Percentiles rank a stretch among this genome's conserved stretches.
Evolutionary conservation across 2,888 invertebrate species (phyloP).

Genomic region (Onthophagus sagittarius): DNA sequence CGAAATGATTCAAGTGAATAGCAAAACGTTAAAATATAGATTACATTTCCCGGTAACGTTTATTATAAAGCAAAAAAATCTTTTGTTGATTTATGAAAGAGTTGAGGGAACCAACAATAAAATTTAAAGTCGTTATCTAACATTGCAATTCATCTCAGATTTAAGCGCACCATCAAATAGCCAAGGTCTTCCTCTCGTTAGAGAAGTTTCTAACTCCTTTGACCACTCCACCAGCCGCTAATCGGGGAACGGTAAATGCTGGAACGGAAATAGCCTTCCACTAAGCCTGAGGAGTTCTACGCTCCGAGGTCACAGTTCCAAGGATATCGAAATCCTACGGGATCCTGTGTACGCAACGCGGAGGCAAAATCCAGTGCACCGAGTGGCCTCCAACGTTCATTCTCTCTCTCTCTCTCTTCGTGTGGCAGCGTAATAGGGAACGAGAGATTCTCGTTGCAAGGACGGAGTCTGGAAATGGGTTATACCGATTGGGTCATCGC

Average conservation of each 20-base stretch:
- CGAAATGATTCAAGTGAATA: neutral
- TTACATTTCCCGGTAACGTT: neutral
- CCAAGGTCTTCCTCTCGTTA: neutral
- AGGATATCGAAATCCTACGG: neutral
- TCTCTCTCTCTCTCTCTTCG: neutral
- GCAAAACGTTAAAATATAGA: neutral
- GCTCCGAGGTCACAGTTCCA: neutral
- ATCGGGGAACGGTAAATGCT: neutral
- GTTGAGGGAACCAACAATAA: neutral
- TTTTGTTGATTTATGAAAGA: neutral
- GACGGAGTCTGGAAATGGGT: conserved; percentile 19
- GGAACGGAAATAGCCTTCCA: neutral
- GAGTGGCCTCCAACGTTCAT: neutral
- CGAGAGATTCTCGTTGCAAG: conserved; percentile 14
- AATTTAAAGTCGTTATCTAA: neutral
- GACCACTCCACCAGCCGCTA: neutral
- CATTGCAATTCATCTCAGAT: neutral
- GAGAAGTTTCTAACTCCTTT: neutral
- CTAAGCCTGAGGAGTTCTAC: neutral
- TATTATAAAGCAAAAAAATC: neutral
- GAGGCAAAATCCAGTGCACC: neutral
- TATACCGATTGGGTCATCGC: conserved; percentile 19
- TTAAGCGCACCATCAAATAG: neutral
- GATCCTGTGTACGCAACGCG: conserved; percentile 1
- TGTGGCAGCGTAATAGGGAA: neutral